phyloP scores from a whole-genome alignment of 2,113 vertebrate genomes.

The Chitala chitala region DNA sequence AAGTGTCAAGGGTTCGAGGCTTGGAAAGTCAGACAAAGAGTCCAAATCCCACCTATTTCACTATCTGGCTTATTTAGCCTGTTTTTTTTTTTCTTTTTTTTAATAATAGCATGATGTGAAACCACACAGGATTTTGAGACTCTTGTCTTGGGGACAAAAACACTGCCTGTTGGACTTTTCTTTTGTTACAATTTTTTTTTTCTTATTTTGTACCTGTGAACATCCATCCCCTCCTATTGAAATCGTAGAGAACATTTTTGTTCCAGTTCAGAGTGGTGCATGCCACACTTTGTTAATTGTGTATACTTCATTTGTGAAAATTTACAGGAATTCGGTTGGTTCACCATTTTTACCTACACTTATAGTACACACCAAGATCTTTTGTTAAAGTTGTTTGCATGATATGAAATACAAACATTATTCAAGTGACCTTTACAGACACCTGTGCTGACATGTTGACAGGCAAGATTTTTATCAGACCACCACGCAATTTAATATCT shows the following conservation, averaged over 20 bases:
- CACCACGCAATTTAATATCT: too few relatives aligned
- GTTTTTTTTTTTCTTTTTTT: neutral
- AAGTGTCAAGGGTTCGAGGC: neutral
- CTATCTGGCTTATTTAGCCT: too few relatives aligned
- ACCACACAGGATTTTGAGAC: neutral
- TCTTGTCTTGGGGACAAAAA: neutral
- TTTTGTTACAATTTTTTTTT: neutral
- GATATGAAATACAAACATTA: too few relatives aligned
- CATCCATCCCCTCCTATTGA: neutral
- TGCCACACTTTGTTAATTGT: neutral
- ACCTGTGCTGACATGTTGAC: too few relatives aligned
- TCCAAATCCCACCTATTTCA: neutral
- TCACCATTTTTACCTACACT: neutral
- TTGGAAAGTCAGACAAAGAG: too few relatives aligned
- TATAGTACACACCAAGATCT: conserved; percentile 1
- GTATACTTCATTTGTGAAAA: conserved; percentile 2
- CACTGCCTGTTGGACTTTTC: neutral
- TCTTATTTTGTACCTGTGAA: neutral
- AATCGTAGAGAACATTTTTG: neutral
- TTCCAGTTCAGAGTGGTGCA: neutral
- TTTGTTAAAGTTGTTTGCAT: too few relatives aligned
- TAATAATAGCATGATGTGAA: neutral
- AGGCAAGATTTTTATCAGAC: too few relatives aligned
- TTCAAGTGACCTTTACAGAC: too few relatives aligned
- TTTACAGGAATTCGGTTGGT: neutral